These are phyloP conservation scores for Scomber colias DNA, from an alignment of 2,113 vertebrate species.

Conservation along the genomic window DNA sequence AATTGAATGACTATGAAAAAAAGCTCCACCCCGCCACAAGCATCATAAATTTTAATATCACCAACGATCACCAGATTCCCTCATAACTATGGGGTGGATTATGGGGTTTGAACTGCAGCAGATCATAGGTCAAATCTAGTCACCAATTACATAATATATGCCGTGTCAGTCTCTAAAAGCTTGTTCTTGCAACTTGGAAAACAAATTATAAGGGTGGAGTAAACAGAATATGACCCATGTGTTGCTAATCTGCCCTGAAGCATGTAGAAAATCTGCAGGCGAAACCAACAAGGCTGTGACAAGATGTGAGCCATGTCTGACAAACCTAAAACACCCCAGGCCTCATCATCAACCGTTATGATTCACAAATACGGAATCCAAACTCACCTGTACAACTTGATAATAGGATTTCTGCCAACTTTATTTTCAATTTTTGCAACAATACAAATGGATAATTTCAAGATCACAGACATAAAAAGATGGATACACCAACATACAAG, in stretches of 20 bases:
- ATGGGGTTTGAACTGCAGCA: neutral
- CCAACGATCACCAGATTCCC: neutral
- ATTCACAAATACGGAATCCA: neutral
- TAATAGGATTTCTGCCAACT: slow-evolving; percentile 7
- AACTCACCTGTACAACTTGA: neutral
- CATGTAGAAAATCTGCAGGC: slow-evolving; percentile 17
- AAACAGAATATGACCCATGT: neutral
- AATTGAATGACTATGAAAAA: neutral
- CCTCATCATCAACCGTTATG: neutral
- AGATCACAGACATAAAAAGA: slow-evolving; percentile 13
- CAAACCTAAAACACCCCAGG: neutral
- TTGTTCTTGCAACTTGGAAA: neutral
- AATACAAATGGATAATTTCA: neutral
- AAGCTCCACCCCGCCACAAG: neutral
- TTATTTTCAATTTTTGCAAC: slow-evolving; percentile 25
- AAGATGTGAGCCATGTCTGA: neutral
- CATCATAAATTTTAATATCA: slow-evolving; percentile 8
- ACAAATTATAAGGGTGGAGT: slow-evolving; percentile 46
- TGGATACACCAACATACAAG: neutral
- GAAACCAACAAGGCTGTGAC: slow-evolving; percentile 8
- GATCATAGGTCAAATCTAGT: slow-evolving; percentile 10
- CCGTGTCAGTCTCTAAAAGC: neutral
- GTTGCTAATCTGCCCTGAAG: slow-evolving; percentile 7
- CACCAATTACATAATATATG: slow-evolving; percentile 31
- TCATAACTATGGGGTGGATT: neutral